These are phyloP conservation scores for Mythimna lalbum DNA, from an alignment of 2,888 invertebrate species.

Conservation along the genomic window DNA sequence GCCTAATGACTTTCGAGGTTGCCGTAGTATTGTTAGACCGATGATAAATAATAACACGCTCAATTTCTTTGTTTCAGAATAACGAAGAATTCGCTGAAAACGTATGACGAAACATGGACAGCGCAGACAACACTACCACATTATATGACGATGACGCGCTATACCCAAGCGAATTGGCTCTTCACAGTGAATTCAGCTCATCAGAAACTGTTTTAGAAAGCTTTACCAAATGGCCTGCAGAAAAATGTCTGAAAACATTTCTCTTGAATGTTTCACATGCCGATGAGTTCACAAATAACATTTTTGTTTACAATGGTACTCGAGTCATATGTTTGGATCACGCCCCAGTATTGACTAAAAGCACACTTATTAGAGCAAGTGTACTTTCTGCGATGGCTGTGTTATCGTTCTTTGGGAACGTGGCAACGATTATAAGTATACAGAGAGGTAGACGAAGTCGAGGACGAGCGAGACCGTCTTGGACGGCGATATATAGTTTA, in stretches of 20 bases:
- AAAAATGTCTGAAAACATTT: slow-evolving; percentile 78
- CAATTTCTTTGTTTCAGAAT: slow-evolving; percentile 79
- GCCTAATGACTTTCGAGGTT: slow-evolving; percentile 2
- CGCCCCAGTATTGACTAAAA: slow-evolving; percentile 92
- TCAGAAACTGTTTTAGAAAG: slow-evolving; percentile 66
- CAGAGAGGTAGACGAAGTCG: slow-evolving; percentile 91
- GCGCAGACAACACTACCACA: slow-evolving; percentile 86
- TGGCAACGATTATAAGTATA: slow-evolving; percentile 94
- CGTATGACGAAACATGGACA: slow-evolving; percentile 88
- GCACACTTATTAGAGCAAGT: slow-evolving; percentile 92
- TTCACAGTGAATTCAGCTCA: slow-evolving; percentile 72
- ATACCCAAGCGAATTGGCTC: slow-evolving; percentile 71
- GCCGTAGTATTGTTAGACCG: neutral
- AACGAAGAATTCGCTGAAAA: slow-evolving; percentile 60
- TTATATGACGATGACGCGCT: slow-evolving; percentile 79
- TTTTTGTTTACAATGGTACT: slow-evolving; percentile 79
- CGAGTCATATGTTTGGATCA: slow-evolving; percentile 90
- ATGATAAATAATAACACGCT: neutral
- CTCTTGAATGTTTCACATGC: slow-evolving; percentile 74
- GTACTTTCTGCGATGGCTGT: slow-evolving; percentile 93
- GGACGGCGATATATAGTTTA: slow-evolving; percentile 94
- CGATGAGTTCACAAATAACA: slow-evolving; percentile 71
- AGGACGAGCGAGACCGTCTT: slow-evolving; percentile 91
- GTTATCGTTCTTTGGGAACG: slow-evolving; percentile 94
- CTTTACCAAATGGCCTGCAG: slow-evolving; percentile 78